These are phyloP conservation scores for Sminthurinus signatus DNA, from an alignment of 1,140 invertebrate genomes.

Conservation along the genomic window DNA sequence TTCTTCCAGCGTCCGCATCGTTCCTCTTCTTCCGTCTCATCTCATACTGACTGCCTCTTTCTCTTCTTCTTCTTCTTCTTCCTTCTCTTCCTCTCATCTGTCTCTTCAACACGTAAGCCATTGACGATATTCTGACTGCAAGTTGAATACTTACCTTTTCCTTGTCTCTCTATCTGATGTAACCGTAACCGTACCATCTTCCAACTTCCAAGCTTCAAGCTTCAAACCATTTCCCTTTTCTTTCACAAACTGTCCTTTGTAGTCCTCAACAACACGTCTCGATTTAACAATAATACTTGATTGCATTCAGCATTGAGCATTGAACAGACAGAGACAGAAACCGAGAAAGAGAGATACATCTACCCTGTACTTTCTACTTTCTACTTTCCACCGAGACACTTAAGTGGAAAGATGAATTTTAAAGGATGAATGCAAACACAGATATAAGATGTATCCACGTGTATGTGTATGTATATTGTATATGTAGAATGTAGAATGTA, in stretches of 20 bases:
- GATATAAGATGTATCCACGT: too few species aligned
- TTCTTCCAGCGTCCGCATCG: neutral
- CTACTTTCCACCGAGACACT: too few species aligned
- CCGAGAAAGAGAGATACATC: too few species aligned
- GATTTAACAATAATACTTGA: constrained; percentile 6
- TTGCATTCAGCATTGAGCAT: too few species aligned
- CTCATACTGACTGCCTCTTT: neutral
- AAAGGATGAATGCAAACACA: too few species aligned
- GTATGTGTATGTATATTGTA: too few species aligned
- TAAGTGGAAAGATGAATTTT: too few species aligned
- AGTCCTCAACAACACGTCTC: neutral
- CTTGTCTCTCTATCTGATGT: neutral
- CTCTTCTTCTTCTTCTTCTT: neutral
- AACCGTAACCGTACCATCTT: neutral
- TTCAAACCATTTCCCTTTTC: neutral
- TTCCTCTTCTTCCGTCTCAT: neutral
- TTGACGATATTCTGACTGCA: neutral
- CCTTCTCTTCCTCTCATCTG: neutral
- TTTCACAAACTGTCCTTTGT: neutral
- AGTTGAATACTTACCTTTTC: neutral
- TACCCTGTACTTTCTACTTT: too few species aligned
- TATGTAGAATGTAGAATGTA: too few species aligned
- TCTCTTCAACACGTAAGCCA: neutral
- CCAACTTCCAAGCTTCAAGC: neutral
- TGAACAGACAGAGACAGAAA: too few species aligned